A percentile compares a stretch with the other conserved stretches of the same genome.
Conservation (phyloP, 2,113 vertebrate species). For the Coryphaenoides rupestris region DNA sequence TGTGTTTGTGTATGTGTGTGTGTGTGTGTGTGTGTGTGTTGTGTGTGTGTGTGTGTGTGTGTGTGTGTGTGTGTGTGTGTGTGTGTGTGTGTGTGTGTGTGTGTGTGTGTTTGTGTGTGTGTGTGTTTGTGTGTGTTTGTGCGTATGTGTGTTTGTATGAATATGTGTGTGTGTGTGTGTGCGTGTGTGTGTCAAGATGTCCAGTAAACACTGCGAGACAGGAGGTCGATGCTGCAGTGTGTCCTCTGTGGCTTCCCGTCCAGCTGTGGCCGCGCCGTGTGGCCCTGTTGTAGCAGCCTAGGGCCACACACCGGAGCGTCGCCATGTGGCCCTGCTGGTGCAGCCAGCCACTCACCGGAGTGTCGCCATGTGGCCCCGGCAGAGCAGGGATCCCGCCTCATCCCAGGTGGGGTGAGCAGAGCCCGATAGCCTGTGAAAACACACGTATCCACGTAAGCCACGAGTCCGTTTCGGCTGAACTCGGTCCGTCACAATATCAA, state of each 20-base stretch:
- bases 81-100: not conserved
- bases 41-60: slow-evolving; percentile 28
- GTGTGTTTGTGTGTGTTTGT: not conserved
- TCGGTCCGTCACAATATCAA: not conserved
- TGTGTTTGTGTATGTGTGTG: too few species aligned
- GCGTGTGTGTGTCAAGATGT: slow-evolving; percentile 32
- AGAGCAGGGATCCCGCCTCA: slow-evolving; percentile 25
- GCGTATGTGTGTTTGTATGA: not conserved
- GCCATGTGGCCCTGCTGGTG: too few species aligned
- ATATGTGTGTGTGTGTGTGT: slow-evolving; percentile 7
- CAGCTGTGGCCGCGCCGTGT: too few species aligned
- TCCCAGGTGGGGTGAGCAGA: slow-evolving; percentile 19
- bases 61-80: slow-evolving; percentile 12
- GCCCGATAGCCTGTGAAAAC: slow-evolving; percentile 9
- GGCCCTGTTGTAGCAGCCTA: too few species aligned
- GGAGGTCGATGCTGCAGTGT: not conserved
- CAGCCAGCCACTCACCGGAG: too few species aligned
- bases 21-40: too few species aligned
- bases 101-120: not conserved
- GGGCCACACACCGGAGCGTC: too few species aligned
- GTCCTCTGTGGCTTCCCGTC: not conserved
- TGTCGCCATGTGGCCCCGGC: too few species aligned
- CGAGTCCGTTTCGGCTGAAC: not conserved
- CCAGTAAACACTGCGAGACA: slow-evolving; percentile 38
- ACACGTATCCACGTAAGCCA: not conserved